Evolutionary conservation across 2,888 invertebrate species (phyloP).

Genomic region (Eulithis prunata): DNA sequence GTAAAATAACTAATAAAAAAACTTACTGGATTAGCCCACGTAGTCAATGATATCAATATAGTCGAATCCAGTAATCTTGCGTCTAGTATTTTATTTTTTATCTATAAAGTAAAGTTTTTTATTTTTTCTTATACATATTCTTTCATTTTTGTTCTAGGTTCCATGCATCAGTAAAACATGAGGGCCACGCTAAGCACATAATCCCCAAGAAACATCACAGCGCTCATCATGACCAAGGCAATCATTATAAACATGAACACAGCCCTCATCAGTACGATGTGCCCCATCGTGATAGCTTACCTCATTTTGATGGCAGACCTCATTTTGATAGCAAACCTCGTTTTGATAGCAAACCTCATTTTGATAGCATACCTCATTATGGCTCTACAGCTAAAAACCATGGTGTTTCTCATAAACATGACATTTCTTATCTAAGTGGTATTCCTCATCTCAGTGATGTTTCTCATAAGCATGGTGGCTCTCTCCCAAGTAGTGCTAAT

Average conservation of each 20-base stretch:
- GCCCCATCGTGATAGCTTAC: neutral
- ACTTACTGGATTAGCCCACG: too few species aligned
- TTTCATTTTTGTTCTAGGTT: slow-evolving; percentile 46
- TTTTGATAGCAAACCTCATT: slow-evolving; percentile 4
- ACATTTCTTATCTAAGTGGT: slow-evolving; percentile 1
- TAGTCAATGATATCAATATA: too few species aligned
- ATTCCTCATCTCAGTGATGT: neutral
- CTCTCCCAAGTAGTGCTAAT: neutral
- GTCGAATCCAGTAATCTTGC: too few species aligned
- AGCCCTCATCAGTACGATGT: slow-evolving; percentile 2
- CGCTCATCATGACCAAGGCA: slow-evolving; percentile 21
- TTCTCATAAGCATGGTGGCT: neutral
- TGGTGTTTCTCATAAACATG: neutral
- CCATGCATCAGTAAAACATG: slow-evolving; percentile 55
- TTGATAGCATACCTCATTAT: slow-evolving; percentile 4
- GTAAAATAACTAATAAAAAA: too few species aligned
- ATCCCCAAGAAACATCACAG: slow-evolving; percentile 40
- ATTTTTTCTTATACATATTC: neutral
- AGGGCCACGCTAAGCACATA: slow-evolving; percentile 48
- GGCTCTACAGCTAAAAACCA: neutral
- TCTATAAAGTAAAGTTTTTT: neutral
- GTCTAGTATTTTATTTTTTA: too few species aligned
- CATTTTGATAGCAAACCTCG: slow-evolving; percentile 10
- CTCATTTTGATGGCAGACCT: neutral
- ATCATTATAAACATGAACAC: slow-evolving; percentile 14